A percentile compares a stretch with the other conserved stretches of the same genome.
These are phyloP conservation scores for Labia minor DNA, from an alignment of 2,888 invertebrate species.

Conservation along the genomic window DNA sequence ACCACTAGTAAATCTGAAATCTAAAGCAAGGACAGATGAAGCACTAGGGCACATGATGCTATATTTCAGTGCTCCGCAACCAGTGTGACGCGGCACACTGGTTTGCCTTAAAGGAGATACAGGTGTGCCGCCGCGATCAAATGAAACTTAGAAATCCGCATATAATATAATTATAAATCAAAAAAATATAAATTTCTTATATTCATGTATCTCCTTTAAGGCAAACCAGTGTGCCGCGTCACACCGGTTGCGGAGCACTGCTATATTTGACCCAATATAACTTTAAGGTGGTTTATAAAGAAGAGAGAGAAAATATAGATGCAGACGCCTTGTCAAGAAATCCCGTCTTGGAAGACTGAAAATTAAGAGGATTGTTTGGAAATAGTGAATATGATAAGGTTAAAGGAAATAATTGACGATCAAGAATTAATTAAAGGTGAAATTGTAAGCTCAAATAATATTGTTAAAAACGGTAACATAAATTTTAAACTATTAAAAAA, in stretches of 20 bases:
- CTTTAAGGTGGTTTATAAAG: slow-evolving; percentile 23
- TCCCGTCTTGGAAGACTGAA: slow-evolving; percentile 25
- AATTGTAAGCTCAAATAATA: slow-evolving; percentile 18
- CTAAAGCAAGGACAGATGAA: slow-evolving; percentile 26
- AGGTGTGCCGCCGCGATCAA: too few relatives aligned
- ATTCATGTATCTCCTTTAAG: too few relatives aligned
- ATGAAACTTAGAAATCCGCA: too few relatives aligned
- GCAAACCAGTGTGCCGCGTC: too few relatives aligned
- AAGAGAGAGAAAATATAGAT: slow-evolving; percentile 23
- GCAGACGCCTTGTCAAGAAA: slow-evolving; percentile 25
- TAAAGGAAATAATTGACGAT: slow-evolving; percentile 23
- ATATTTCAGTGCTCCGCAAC: too few relatives aligned
- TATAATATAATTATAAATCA: too few relatives aligned
- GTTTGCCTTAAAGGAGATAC: too few relatives aligned
- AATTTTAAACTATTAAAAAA: slow-evolving; percentile 22
- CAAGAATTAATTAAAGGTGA: slow-evolving; percentile 19
- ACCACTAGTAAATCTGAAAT: slow-evolving; percentile 27
- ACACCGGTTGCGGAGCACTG: too few relatives aligned
- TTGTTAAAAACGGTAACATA: slow-evolving; percentile 22
- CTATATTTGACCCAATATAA: slow-evolving; percentile 24
- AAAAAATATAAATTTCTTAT: too few relatives aligned
- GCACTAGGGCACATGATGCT: slow-evolving; percentile 23
- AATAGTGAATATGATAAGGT: slow-evolving; percentile 20
- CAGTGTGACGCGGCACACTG: too few relatives aligned
- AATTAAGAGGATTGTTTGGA: slow-evolving; percentile 21